Evolutionary conservation across 2,113 vertebrate genomes (phyloP), one percentile per base, ranked within the genome.

Genomic region (Sigmodon hispidus): DNA sequence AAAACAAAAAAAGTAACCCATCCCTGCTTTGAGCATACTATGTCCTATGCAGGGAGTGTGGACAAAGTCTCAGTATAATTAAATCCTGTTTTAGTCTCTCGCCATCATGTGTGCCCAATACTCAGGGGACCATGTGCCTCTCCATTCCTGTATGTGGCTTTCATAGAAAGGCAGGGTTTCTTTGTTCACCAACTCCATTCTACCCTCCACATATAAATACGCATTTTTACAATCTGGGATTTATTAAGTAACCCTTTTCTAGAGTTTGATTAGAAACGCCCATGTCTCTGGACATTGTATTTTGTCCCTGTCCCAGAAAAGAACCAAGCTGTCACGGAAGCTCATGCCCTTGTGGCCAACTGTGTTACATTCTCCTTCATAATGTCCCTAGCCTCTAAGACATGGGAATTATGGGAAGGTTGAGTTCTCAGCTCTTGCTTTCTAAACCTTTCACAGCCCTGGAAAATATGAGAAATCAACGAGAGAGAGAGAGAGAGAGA

Each of bases 61-160:
- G 50, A 15, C 22, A 10, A 70, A 55, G 67, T 77, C 88, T 90
- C 75, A 34, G 0, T 26, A 65, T 45, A 52, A 7, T 29, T 73
- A 70, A 13, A 76, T 86, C 63, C 22, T 59, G 21, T 55, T 57
- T 69, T 5, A 17, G 0, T 45, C 50, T 67, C 36, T 70, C 50
- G 22, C 36, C 52, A 11, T 31, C 22, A 0, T 22, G 0, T 11
- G 3, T 22, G 57, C 87, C 21, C 7, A 59, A 1, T 36, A 13
- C 6, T 63, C 50, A 34, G 40, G 45, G 4, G 15, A 55, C n/a
- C 2, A 1, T 3, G 7, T 19, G 1, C 6, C 15, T 65, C 40
- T 12, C 21, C 52, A 19, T 65, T 61, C 48, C 93, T n/a, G 5
- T 70, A 69, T 36, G 16, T 13, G 63, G 93, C 52, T 57, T 45